Evolutionary conservation across 2,888 invertebrate species (phyloP), one percentile per base, ranked within the genome.

Genomic region (Masnerella sp.): DNA sequence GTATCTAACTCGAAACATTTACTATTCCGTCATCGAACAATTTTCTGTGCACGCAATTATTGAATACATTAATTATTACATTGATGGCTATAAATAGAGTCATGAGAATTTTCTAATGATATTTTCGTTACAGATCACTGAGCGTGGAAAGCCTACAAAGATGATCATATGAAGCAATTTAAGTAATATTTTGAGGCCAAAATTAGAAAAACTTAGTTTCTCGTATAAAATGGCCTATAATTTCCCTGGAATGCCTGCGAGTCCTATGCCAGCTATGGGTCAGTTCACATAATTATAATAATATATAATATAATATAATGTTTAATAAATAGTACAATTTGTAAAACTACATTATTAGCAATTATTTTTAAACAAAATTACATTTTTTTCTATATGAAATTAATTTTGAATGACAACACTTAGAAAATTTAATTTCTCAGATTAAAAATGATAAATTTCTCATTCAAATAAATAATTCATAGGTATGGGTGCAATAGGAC

Each of bases 401-500:
- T 28, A 28, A 1, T 1, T 28, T 28, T 2, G 1, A 28, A 28
- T 9, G n/a, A 2, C 28, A 3, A 9, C 8, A 28, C 7, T n/a
- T 3, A 28, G 28, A 28, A 1, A 9, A n/a, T 9, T 9, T 2
- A 9, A 3, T 9, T 28, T 28, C 8, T 28, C 7, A 2, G n/a
- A 28, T 7, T 3, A 28, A 2, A 3, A 28, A 28, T 7, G 7
- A 1, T 28, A 15, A 11, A 36, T 28, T 12, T 25, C 12, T 22
- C 11, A 43, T 47, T 14, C 4, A n/a, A n/a, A n/a, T n/a, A 1
- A 45, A 17, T 42, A 14, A 12, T 36, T 40, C 32, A 28, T 14
- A 87, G 87, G 86, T 25, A 86, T 87, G 82, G 84, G 86, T 22
- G 80, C 85, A 3, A 86, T 87, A 75, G 87, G 87, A 64, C 82